These are phyloP conservation scores for Poecilia picta DNA, from an alignment of 2,797 vertebrate species.

Conservation along the genomic window DNA sequence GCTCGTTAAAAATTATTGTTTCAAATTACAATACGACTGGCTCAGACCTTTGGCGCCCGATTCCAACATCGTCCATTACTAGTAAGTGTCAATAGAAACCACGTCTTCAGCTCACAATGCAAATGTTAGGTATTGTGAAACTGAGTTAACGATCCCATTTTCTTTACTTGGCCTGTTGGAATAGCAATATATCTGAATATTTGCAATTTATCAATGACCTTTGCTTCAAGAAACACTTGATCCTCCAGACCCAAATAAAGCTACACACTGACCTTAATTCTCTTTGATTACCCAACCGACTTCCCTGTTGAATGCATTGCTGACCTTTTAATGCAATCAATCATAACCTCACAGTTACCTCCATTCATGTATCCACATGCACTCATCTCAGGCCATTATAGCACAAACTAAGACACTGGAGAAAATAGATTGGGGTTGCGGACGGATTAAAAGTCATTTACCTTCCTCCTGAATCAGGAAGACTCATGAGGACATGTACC, in stretches of 20 bases:
- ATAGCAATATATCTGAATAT: not conserved
- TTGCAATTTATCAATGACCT: not conserved
- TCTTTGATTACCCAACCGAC: conserved; percentile 45
- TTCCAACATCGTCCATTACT: not conserved
- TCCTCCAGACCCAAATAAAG: conserved; percentile 31
- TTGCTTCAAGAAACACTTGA: not conserved
- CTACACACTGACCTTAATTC: conserved; percentile 55
- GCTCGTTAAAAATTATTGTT: not conserved
- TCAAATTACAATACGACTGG: not conserved
- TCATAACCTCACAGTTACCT: conserved; percentile 40
- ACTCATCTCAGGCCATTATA: not conserved
- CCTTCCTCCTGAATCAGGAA: conserved; percentile 8
- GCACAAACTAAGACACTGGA: not conserved
- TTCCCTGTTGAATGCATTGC: conserved; percentile 19
- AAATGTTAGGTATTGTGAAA: not conserved
- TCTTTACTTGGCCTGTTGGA: not conserved
- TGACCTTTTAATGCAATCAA: conserved; percentile 57
- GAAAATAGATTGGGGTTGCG: conserved; percentile 22
- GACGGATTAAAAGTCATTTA: not conserved
- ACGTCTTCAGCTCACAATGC: not conserved
- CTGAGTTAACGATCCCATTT: not conserved
- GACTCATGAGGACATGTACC: conserved; percentile 12
- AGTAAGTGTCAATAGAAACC: not conserved
- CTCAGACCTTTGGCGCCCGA: not conserved
- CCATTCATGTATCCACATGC: conserved; percentile 7